Percentiles rank a stretch among this genome's conserved stretches.
These are phyloP conservation scores for Meta bourneti DNA, from an alignment of 2,888 invertebrate species.

Conservation along the genomic window DNA sequence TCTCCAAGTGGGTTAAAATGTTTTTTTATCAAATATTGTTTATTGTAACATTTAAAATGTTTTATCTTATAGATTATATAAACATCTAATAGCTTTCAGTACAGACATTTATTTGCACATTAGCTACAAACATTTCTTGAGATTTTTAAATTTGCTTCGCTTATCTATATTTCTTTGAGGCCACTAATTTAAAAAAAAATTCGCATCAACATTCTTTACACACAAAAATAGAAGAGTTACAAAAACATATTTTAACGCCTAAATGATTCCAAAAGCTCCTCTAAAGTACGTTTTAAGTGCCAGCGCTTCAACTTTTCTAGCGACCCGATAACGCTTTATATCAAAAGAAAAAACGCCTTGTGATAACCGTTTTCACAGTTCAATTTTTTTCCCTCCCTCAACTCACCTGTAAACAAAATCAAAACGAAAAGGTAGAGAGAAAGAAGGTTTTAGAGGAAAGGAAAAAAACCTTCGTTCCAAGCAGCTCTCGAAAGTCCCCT, in stretches of 20 bases:
- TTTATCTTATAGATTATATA: no score
- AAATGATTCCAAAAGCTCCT: not conserved
- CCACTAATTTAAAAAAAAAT: no score
- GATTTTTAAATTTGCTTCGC: no score
- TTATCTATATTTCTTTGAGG: no score
- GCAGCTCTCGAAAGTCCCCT: constrained; percentile 3
- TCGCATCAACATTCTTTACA: no score
- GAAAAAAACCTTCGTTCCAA: not conserved
- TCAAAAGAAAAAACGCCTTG: not conserved
- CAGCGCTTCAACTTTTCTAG: not conserved
- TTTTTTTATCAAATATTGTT: no score
- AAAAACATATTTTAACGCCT: not conserved
- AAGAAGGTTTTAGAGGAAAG: not conserved
- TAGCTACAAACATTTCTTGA: no score
- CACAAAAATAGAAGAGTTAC: no score
- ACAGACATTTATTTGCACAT: no score
- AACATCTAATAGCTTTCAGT: no score
- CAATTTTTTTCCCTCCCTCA: not conserved
- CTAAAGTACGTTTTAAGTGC: not conserved
- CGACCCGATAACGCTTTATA: not conserved
- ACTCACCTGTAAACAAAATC: constrained; percentile 22
- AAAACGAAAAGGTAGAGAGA: not conserved
- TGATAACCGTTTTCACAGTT: not conserved
- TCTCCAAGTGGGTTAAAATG: no score
- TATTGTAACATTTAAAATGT: no score